Percentiles rank a stretch among this genome's conserved stretches.
Conservation (phyloP, 2,797 vertebrate species). For the Mus minutoides region DNA sequence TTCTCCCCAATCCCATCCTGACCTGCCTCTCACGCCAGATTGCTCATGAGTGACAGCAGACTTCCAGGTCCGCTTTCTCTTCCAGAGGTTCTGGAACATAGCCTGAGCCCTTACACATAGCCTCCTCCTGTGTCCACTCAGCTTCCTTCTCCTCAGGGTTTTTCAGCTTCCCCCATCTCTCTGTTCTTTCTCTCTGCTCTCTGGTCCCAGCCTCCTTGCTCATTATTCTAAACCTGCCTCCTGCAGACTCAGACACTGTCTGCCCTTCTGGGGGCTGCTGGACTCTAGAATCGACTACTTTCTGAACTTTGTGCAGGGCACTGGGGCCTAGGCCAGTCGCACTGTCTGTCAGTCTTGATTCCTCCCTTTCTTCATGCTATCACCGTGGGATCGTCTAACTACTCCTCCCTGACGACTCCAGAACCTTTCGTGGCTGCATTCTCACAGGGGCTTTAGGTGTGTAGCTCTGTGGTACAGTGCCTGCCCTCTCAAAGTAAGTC, state of each 20-base stretch:
- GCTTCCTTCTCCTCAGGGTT: background rate
- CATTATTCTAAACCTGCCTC: background rate
- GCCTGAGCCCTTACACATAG: background rate
- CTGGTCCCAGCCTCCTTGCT: background rate
- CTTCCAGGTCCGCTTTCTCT: background rate
- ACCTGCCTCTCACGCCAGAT: background rate
- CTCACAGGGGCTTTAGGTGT: background rate
- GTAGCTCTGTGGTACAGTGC: background rate
- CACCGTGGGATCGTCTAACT: background rate
- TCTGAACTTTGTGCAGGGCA: background rate
- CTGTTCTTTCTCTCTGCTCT: background rate
- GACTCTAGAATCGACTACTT: background rate
- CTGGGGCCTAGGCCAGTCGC: no score
- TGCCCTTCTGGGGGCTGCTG: background rate
- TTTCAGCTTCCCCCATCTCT: background rate
- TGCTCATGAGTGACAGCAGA: background rate
- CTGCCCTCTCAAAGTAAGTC: background rate
- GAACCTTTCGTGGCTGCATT: background rate
- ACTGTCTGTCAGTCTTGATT: background rate
- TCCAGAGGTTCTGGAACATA: no score
- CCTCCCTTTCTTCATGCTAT: background rate
- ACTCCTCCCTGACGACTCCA: background rate
- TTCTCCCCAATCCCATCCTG: background rate
- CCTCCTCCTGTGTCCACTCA: background rate
- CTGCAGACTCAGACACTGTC: background rate